These are phyloP conservation scores for Drosophila athabasca DNA, from an alignment of 1,140 invertebrate genomes.

Conservation along the genomic window DNA sequence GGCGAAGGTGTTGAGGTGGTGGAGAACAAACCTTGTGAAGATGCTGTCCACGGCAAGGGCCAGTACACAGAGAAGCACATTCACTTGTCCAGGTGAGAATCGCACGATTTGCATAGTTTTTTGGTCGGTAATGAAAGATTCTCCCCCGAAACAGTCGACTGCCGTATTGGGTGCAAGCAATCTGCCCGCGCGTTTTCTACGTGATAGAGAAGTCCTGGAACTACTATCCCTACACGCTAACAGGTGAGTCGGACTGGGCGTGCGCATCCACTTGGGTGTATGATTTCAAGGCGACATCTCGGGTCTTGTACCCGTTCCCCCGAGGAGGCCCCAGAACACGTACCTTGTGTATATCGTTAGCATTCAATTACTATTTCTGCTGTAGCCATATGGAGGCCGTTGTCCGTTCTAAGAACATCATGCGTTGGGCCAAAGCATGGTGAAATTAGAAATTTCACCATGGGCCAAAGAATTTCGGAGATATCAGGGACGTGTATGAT, in stretches of 20 bases:
- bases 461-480: slow-evolving; percentile 14
- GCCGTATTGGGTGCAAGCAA: slow-evolving; percentile 94
- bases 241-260: slow-evolving; percentile 85
- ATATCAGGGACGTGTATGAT: slow-evolving; percentile 18
- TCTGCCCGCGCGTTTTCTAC: slow-evolving; percentile 96
- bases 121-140: slow-evolving; percentile 7
- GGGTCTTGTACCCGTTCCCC: not conserved
- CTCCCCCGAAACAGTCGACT: slow-evolving; percentile 87
- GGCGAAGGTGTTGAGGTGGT: slow-evolving; percentile 97
- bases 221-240: slow-evolving; percentile 96
- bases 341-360: not conserved
- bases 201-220: slow-evolving; percentile 97
- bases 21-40: slow-evolving; percentile 91
- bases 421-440: slow-evolving; percentile 22
- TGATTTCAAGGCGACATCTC: slow-evolving; percentile 42
- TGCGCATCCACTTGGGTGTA: slow-evolving; percentile 31
- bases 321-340: too few species aligned
- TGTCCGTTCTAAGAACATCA: slow-evolving; percentile 11
- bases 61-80: slow-evolving; percentile 96
- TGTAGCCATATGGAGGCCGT: slow-evolving; percentile 27
- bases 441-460: too few species aligned
- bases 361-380: too few species aligned
- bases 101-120: slow-evolving; percentile 15
- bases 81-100: slow-evolving; percentile 92
- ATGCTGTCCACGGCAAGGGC: slow-evolving; percentile 91